Evolutionary conservation across 2,888 invertebrate species (phyloP).

Genomic region (Sepioteuthis lessoniana): DNA sequence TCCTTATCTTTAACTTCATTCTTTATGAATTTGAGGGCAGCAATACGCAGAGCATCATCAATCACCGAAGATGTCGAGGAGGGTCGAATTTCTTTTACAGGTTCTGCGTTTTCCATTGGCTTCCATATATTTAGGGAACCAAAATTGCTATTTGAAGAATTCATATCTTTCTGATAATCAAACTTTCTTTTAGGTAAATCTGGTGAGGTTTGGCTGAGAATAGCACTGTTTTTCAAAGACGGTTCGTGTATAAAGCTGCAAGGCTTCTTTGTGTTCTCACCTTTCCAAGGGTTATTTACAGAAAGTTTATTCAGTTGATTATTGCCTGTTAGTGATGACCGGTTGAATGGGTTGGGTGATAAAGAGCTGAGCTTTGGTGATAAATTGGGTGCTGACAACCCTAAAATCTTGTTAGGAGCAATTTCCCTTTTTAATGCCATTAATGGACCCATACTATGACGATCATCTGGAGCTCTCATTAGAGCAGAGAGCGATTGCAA

Average conservation of each 20-base stretch:
- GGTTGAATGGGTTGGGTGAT: not conserved
- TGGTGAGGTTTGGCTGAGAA: not conserved
- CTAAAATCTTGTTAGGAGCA: not conserved
- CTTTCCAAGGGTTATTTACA: not conserved
- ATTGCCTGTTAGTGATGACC: not conserved
- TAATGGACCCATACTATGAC: slow-evolving; percentile 37
- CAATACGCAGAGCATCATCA: not conserved
- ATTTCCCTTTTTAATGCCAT: not conserved
- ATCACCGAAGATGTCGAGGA: not conserved
- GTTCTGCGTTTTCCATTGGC: not conserved
- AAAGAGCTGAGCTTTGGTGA: not conserved
- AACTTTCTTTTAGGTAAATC: not conserved
- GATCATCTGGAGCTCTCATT: slow-evolving; percentile 35
- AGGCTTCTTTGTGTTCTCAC: not conserved
- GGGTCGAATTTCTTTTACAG: not conserved
- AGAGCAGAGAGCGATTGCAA: slow-evolving; percentile 6
- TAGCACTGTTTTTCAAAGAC: not conserved
- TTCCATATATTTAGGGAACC: not conserved
- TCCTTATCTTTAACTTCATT: not conserved
- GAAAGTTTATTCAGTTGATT: not conserved
- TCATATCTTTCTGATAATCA: not conserved
- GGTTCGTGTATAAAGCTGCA: slow-evolving; percentile 45
- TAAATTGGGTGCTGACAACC: not conserved
- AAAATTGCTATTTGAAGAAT: not conserved
- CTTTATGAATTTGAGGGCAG: slow-evolving; percentile 36